These are phyloP conservation scores for Catocala nupta DNA, from an alignment of 2,888 invertebrate genomes.

Conservation along the genomic window DNA sequence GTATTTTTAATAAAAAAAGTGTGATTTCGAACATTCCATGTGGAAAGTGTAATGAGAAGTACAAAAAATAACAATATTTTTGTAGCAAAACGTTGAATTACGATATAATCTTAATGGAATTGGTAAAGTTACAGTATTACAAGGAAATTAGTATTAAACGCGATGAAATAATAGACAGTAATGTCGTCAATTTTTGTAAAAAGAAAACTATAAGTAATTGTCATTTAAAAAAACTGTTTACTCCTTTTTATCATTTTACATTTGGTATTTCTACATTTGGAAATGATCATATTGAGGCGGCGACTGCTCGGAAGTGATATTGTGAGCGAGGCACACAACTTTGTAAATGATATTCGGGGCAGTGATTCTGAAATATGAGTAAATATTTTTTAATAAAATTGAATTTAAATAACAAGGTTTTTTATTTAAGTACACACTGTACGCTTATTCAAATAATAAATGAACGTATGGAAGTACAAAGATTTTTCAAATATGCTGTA, in stretches of 20 bases:
- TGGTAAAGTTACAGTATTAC: conserved; percentile 81
- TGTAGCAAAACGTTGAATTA: conserved; percentile 76
- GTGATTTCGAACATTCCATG: conserved; percentile 85
- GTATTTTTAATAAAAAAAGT: conserved; percentile 73
- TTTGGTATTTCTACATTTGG: conserved; percentile 74
- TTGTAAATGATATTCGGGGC: conserved; percentile 64
- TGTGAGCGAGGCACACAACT: conserved; percentile 54
- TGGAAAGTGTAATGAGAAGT: conserved; percentile 84
- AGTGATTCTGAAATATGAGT: conserved; percentile 78
- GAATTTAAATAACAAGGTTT: conserved; percentile 67
- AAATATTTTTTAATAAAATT: conserved; percentile 83
- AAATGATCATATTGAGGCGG: conserved; percentile 66
- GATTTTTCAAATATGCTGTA: too few species aligned
- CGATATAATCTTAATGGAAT: conserved; percentile 72
- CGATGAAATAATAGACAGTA: conserved; percentile 55
- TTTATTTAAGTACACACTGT: conserved; percentile 36
- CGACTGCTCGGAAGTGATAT: conserved; percentile 60
- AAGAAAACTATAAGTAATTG: conserved; percentile 60
- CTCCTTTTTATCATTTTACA: conserved; percentile 78
- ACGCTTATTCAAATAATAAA: too few species aligned
- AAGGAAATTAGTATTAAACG: conserved; percentile 74
- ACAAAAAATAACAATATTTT: conserved; percentile 86
- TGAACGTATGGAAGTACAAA: too few species aligned
- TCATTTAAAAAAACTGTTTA: conserved; percentile 65
- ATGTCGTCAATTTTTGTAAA: conserved; percentile 70